Conservation (phyloP, 2,113 vertebrate species). For the Leucosticte australis region DNA sequence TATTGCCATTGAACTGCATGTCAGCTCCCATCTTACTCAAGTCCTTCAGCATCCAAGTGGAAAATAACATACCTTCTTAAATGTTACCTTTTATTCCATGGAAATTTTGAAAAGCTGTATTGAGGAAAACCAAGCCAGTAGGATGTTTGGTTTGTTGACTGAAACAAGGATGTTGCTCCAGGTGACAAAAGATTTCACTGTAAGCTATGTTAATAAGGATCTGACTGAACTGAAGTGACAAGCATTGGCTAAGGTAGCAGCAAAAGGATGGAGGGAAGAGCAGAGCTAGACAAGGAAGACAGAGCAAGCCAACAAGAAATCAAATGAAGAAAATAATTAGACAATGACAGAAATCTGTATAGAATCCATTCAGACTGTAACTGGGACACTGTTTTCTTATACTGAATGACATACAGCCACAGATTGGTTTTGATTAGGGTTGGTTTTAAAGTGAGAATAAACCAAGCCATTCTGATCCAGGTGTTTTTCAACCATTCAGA, state of each 20-base stretch:
- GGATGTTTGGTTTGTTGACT: neutral
- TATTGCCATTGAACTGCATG: neutral
- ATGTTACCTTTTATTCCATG: neutral
- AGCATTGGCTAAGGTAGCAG: neutral
- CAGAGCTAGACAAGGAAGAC: neutral
- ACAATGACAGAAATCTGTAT: neutral
- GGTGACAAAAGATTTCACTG: neutral
- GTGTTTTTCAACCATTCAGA: neutral
- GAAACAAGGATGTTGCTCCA: neutral
- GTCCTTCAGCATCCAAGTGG: neutral
- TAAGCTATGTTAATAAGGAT: neutral
- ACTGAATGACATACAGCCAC: neutral
- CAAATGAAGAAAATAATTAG: neutral
- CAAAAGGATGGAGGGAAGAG: neutral
- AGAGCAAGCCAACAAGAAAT: neutral
- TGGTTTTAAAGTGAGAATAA: neutral
- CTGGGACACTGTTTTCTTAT: rapidly evolving
- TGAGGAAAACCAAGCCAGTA: neutral
- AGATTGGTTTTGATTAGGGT: neutral
- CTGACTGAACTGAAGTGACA: neutral
- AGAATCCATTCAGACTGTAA: neutral
- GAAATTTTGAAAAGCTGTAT: neutral
- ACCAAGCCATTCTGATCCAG: neutral
- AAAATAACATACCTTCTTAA: neutral
- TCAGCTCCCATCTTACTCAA: neutral